These are phyloP conservation scores for Bombus difficillimus DNA, from an alignment of 1,140 invertebrate species.

Conservation along the genomic window DNA sequence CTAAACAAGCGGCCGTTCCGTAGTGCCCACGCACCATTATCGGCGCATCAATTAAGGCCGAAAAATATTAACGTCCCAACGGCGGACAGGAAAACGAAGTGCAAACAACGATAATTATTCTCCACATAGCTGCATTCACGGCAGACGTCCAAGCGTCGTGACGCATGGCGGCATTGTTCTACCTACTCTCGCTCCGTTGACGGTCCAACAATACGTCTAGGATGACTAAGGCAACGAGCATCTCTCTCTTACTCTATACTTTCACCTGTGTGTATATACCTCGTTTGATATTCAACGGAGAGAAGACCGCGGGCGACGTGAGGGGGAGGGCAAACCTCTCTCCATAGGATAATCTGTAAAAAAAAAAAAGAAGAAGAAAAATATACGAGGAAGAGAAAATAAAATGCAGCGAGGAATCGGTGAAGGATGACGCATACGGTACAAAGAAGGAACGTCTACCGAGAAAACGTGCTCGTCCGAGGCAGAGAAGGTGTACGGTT, in stretches of 20 bases:
- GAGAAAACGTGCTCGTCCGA: not conserved
- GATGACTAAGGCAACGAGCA: conserved; percentile 59
- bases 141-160: conserved; percentile 50
- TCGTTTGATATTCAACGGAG: conserved; percentile 54
- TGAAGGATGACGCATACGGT: conserved; percentile 35
- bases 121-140: conserved; percentile 20
- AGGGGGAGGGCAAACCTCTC: not conserved
- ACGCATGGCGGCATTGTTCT: conserved; percentile 65
- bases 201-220: conserved; percentile 55
- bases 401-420: conserved; percentile 17
- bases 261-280: conserved; percentile 61
- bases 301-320: not conserved
- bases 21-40: conserved; percentile 46
- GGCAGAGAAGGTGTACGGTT: not conserved
- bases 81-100: conserved; percentile 45
- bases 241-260: conserved; percentile 35
- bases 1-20: not conserved
- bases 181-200: conserved; percentile 47
- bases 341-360: conserved; percentile 49
- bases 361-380: not conserved
- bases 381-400: not conserved
- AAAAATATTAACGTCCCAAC: conserved; percentile 39
- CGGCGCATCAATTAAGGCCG: conserved; percentile 58
- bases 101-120: conserved; percentile 64
- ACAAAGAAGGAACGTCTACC: not conserved